Evolutionary conservation across 2,113 vertebrate species (phyloP).

Genomic region (Sceloporus tristichus): DNA sequence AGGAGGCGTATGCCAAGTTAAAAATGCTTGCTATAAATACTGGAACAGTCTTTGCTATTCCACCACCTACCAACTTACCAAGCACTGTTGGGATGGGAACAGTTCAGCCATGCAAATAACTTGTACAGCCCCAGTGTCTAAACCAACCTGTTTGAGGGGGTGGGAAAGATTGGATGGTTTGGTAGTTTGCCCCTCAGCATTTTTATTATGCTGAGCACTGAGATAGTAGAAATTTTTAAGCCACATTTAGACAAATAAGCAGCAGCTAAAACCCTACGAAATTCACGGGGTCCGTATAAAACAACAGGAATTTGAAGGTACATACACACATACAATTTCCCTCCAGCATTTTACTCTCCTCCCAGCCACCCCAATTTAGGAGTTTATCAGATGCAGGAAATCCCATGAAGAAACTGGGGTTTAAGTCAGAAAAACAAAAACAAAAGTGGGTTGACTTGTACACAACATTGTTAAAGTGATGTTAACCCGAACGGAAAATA

Average conservation of each 20-base stretch:
- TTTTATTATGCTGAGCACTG: neutral
- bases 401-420: no score
- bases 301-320: no score
- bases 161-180: neutral
- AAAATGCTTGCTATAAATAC: constrained; percentile 25
- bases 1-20: constrained; percentile 4
- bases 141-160: neutral
- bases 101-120: neutral
- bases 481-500: no score
- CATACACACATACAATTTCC: no score
- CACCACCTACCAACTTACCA: neutral
- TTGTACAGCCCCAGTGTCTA: neutral
- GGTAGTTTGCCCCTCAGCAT: neutral
- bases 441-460: no score
- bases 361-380: neutral
- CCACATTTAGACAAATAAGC: neutral
- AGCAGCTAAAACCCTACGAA: neutral
- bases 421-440: no score
- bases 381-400: no score
- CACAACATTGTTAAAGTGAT: no score
- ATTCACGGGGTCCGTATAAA: no score
- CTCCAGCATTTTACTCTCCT: neutral
- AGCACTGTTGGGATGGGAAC: neutral
- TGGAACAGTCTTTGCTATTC: neutral
- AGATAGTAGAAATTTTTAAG: neutral